Evolutionary conservation across 1,140 invertebrate species (phyloP).

Genomic region (Psilanteris sp.): DNA sequence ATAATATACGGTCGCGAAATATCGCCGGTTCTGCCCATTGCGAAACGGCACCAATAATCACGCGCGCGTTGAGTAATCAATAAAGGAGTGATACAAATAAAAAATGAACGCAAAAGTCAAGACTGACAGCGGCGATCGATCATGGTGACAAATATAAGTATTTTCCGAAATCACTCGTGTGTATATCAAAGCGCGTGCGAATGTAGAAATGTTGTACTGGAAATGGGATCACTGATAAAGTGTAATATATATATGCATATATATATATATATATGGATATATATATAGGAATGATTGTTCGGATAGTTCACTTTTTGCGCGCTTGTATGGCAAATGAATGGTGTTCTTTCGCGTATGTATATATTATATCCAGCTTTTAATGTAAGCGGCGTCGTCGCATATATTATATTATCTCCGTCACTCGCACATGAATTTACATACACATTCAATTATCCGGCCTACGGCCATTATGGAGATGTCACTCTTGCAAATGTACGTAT

Average conservation of each 20-base stretch:
- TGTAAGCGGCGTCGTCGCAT: constrained; percentile 48
- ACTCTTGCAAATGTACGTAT: constrained; percentile 57
- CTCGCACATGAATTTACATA: constrained; percentile 70
- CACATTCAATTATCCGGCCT: constrained; percentile 64
- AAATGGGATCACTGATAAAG: constrained; percentile 42
- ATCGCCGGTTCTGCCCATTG: too few species aligned
- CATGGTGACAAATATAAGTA: constrained; percentile 15
- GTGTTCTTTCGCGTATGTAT: constrained; percentile 18
- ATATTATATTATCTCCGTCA: constrained; percentile 62
- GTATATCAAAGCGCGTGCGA: not conserved
- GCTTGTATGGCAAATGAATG: constrained; percentile 38
- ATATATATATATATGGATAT: too few species aligned
- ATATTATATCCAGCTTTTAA: constrained; percentile 51
- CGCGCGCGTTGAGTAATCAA: constrained; percentile 1
- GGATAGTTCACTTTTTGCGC: constrained; percentile 37
- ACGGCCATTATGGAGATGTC: constrained; percentile 61
- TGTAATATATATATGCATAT: too few species aligned
- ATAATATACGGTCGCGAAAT: too few species aligned
- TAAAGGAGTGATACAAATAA: too few species aligned
- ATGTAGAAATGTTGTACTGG: constrained; percentile 20
- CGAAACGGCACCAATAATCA: too few species aligned
- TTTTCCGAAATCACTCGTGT: constrained; percentile 13
- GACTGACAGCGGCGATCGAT: constrained; percentile 8
- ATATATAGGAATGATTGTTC: constrained; percentile 35
- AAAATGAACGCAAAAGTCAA: not conserved